Percentiles rank a stretch among this genome's conserved stretches.
Evolutionary conservation across 2,113 vertebrate species (phyloP).

Genomic region (Eonycteris spelaea): DNA sequence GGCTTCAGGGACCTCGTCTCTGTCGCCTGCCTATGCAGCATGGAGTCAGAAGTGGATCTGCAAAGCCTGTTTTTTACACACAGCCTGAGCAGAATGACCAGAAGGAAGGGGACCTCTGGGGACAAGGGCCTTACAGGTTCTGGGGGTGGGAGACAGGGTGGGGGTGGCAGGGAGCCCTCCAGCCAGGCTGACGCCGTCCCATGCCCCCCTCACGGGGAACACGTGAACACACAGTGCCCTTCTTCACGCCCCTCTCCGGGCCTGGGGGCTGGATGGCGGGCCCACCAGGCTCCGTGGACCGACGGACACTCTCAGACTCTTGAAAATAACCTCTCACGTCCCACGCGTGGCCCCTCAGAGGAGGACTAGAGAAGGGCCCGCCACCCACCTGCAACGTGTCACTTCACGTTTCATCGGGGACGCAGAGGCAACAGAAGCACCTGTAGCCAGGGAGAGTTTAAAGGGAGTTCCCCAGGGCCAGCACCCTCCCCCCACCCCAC

Average conservation of each 20-base stretch:
- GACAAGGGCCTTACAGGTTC: neutral
- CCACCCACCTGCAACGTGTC: fast-evolving
- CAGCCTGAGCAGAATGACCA: neutral
- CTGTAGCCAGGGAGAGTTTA: neutral
- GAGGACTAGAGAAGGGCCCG: neutral
- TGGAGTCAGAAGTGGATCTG: neutral
- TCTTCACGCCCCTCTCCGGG: neutral
- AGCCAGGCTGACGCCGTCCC: neutral
- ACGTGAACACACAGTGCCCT: neutral
- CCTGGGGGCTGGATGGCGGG: neutral
- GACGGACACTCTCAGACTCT: neutral
- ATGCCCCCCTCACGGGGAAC: neutral
- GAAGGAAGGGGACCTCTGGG: neutral
- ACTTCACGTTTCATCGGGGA: neutral
- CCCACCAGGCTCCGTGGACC: neutral
- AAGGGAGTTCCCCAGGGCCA: neutral
- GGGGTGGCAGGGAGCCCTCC: neutral
- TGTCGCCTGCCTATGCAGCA: fast-evolving
- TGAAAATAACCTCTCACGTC: neutral
- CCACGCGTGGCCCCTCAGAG: neutral
- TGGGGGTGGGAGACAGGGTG: fast-evolving
- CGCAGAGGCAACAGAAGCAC: fast-evolving
- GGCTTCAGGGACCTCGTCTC: neutral
- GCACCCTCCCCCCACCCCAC: neutral
- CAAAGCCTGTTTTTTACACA: neutral